Evolutionary conservation across 2,888 invertebrate genomes (phyloP).

Genomic region (Metellina segmentata): DNA sequence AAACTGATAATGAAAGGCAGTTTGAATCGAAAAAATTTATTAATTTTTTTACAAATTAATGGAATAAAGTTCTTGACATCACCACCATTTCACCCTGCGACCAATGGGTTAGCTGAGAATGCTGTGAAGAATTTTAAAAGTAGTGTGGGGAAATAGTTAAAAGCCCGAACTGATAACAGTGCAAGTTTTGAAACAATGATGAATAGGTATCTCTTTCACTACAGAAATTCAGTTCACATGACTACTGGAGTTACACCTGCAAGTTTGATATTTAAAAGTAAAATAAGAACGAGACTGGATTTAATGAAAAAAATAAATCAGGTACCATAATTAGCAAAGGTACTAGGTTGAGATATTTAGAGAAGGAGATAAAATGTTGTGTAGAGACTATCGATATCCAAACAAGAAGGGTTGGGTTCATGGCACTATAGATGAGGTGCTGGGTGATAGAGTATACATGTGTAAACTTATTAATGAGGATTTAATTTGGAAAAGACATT

Average conservation of each 20-base stretch:
- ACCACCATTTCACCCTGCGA: constrained; percentile 21
- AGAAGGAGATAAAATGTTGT: too few relatives aligned
- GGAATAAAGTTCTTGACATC: constrained; percentile 25
- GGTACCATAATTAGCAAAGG: too few relatives aligned
- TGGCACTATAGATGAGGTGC: constrained; percentile 15
- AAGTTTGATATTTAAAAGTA: too few relatives aligned
- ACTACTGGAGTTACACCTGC: constrained; percentile 19
- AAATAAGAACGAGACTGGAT: too few relatives aligned
- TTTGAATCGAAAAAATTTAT: too few relatives aligned
- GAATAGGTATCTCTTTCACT: not conserved
- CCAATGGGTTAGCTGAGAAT: constrained; percentile 21
- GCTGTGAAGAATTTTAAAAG: constrained; percentile 5
- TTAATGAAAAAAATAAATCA: too few relatives aligned
- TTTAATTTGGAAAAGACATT: constrained; percentile 5
- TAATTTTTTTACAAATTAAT: too few relatives aligned
- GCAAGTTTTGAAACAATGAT: constrained; percentile 17
- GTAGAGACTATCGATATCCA: not conserved
- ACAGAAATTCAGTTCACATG: constrained; percentile 10
- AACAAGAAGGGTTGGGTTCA: constrained; percentile 31
- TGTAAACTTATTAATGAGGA: too few relatives aligned
- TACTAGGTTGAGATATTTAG: not conserved
- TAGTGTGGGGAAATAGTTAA: too few relatives aligned
- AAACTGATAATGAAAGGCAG: too few relatives aligned
- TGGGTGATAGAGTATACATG: constrained; percentile 7
- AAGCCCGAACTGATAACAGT: too few relatives aligned